Evolutionary conservation across 2,797 vertebrate genomes (phyloP).

Genomic region (Pempheris klunzingeri): DNA sequence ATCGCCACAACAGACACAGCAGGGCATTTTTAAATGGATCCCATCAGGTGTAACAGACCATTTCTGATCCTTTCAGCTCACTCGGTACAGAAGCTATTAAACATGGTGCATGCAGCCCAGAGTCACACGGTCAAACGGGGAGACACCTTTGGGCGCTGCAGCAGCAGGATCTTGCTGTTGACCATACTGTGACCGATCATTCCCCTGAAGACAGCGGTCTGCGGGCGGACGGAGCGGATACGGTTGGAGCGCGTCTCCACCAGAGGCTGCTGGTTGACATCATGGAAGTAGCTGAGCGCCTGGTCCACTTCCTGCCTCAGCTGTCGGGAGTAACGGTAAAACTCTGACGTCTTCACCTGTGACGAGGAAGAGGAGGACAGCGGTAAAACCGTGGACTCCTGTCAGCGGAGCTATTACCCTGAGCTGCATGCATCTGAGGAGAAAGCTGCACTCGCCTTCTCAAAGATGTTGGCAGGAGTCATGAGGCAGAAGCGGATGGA

Average conservation of each 20-base stretch:
- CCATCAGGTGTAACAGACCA: too few species aligned
- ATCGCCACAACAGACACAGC: too few species aligned
- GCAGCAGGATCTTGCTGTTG: constrained; percentile 98
- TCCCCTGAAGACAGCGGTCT: constrained; percentile 97
- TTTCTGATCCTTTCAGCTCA: too few species aligned
- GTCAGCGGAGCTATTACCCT: background rate
- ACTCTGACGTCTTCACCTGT: constrained; percentile 99
- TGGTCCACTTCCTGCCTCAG: constrained; percentile 96
- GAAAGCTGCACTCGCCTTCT: constrained; percentile 89
- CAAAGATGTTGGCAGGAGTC: constrained; percentile 97
- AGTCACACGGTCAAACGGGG: too few species aligned
- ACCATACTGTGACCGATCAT: constrained; percentile 99
- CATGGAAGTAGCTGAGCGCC: constrained; percentile 97
- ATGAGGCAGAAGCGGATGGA: constrained; percentile 99
- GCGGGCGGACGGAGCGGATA: constrained; percentile 95
- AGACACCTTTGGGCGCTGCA: constrained; percentile 93
- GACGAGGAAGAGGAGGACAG: background rate
- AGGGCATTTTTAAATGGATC: too few species aligned
- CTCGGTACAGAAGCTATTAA: too few species aligned
- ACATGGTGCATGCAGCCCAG: too few species aligned
- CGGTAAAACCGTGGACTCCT: background rate
- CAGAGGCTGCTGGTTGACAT: constrained; percentile 95
- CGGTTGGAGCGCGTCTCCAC: constrained; percentile 95
- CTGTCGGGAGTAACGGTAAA: constrained; percentile 97
- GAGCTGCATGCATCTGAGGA: background rate